A percentile compares a stretch with the other conserved stretches of the same genome.
These are phyloP conservation scores for Prenolepis imparis DNA, from an alignment of 2,888 invertebrate genomes.

Conservation along the genomic window DNA sequence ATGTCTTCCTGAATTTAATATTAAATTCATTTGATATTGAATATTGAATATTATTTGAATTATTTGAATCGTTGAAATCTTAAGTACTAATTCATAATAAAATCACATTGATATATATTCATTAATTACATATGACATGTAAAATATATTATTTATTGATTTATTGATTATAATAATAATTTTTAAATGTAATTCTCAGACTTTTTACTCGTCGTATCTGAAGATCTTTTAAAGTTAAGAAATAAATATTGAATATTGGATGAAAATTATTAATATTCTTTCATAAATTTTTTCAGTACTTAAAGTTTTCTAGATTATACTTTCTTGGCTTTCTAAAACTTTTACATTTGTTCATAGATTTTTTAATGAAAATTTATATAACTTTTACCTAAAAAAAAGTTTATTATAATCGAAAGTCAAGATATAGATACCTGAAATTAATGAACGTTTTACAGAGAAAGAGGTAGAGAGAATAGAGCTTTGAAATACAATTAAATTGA, in stretches of 20 bases:
- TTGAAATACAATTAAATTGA: slow-evolving; percentile 22
- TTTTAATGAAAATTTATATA: not conserved
- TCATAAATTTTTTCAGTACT: not conserved
- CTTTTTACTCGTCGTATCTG: not conserved
- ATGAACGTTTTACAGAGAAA: not conserved
- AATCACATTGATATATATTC: not conserved
- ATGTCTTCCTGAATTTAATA: not conserved
- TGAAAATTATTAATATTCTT: not conserved
- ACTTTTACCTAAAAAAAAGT: not conserved
- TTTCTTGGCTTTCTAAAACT: not conserved
- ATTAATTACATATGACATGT: not conserved
- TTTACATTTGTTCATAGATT: not conserved
- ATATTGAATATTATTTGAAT: not conserved
- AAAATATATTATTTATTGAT: not conserved
- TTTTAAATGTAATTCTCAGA: not conserved
- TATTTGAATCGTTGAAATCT: not conserved
- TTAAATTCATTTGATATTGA: not conserved
- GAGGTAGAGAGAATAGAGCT: not conserved
- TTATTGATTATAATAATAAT: not conserved
- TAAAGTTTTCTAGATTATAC: not conserved
- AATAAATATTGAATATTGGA: not conserved
- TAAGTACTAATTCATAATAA: not conserved
- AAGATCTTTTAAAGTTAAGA: not conserved
- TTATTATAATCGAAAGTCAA: not conserved
- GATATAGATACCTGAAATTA: not conserved